Conservation (phyloP, 2,797 vertebrate species). For the Chromobotia macracanthus region DNA sequence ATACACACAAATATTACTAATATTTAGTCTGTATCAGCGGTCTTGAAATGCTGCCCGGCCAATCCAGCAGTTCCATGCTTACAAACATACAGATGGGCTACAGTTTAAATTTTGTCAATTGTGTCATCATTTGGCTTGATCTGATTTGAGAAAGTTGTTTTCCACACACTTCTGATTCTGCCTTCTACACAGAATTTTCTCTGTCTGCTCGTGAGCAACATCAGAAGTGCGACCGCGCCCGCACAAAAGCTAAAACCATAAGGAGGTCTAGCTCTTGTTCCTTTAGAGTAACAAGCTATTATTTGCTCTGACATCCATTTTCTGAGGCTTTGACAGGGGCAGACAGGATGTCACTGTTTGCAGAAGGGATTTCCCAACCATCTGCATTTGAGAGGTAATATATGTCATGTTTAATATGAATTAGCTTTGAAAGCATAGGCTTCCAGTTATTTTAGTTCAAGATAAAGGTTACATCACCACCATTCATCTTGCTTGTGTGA, state of each 20-base stretch:
- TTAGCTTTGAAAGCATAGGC: conserved; percentile 22
- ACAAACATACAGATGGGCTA: neutral
- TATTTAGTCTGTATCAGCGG: no score
- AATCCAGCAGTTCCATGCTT: no score
- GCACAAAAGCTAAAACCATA: neutral
- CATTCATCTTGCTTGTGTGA: conserved; percentile 5
- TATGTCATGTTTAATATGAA: conserved; percentile 39
- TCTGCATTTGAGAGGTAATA: conserved; percentile 34
- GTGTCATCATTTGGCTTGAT: neutral
- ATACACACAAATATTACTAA: no score
- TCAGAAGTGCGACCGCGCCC: neutral
- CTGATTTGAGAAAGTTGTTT: neutral
- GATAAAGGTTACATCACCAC: neutral
- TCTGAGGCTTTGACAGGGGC: conserved; percentile 31
- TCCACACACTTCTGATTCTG: neutral
- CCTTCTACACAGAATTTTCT: neutral
- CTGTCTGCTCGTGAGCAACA: no score
- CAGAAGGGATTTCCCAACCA: conserved; percentile 32
- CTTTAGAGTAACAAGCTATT: conserved; percentile 12
- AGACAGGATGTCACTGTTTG: conserved; percentile 24
- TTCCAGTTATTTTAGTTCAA: conserved; percentile 18
- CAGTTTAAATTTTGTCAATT: neutral
- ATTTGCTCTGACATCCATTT: conserved; percentile 43
- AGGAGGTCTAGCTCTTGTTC: conserved; percentile 14
- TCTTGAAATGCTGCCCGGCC: no score